Conservation (phyloP, 2,888 invertebrate genomes). For the Serripes groenlandicus region DNA sequence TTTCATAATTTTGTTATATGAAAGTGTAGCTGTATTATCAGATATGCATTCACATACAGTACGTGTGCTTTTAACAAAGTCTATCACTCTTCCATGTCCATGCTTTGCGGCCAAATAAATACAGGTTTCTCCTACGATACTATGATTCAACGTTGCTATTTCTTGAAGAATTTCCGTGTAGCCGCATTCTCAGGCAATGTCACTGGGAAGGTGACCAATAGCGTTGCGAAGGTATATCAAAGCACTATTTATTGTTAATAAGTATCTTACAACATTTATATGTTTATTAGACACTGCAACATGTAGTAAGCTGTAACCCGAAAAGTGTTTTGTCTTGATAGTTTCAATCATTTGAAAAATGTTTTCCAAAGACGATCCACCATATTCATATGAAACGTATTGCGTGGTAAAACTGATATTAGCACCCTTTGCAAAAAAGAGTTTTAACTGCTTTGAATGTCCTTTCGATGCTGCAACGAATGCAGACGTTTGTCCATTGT, state of each 20-base stretch:
- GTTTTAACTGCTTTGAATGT: not conserved
- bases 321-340: not conserved
- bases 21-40: too few relatives aligned
- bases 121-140: not conserved
- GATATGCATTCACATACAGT: too few relatives aligned
- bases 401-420: not conserved
- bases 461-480: not conserved
- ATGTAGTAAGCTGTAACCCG: not conserved
- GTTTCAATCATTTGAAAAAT: not conserved
- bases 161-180: not conserved
- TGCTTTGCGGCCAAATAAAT: not conserved
- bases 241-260: not conserved
- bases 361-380: too few relatives aligned
- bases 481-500: not conserved
- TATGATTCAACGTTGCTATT: not conserved
- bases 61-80: not conserved
- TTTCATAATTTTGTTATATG: too few relatives aligned
- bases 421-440: not conserved
- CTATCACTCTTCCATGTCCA: not conserved
- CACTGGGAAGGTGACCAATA: not conserved
- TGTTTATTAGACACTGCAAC: not conserved
- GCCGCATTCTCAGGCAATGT: slow-evolving; percentile 5
- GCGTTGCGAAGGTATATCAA: not conserved
- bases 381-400: too few relatives aligned
- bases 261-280: not conserved